Evolutionary conservation across 2,113 vertebrate species (phyloP).

Genomic region (Apaloderma vittatum): DNA sequence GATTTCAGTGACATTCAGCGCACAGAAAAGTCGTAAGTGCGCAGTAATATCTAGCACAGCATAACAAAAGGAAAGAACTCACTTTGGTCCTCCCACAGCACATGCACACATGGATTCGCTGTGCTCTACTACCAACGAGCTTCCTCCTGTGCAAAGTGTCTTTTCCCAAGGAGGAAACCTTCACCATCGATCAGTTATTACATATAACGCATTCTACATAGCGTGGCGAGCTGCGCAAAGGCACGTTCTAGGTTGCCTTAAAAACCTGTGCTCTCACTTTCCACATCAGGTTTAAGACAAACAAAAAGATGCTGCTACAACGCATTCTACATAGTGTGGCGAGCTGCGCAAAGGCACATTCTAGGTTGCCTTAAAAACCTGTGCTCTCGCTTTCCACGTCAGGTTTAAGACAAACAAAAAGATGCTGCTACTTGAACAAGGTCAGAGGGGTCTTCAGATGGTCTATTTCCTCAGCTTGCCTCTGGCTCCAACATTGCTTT

Average conservation of each 20-base stretch:
- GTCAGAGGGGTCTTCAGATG: constrained; percentile 54
- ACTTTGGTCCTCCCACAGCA: background rate
- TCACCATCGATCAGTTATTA: background rate
- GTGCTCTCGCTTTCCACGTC: background rate
- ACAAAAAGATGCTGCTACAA: constrained; percentile 58
- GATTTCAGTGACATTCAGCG: background rate
- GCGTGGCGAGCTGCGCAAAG: no score
- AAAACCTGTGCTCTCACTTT: no score
- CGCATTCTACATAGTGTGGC: background rate
- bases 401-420: constrained; percentile 72
- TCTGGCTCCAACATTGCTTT: constrained; percentile 69
- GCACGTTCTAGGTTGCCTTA: no score
- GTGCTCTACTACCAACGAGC: background rate
- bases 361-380: constrained; percentile 45
- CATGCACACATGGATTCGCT: background rate
- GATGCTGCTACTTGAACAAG: constrained; percentile 58
- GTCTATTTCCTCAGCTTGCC: constrained; percentile 66
- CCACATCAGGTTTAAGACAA: constrained; percentile 59
- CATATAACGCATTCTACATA: no score
- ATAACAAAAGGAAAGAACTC: background rate
- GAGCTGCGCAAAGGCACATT: constrained; percentile 21
- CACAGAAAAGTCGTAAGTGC: background rate
- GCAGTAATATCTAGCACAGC: background rate
- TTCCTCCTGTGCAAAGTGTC: background rate
- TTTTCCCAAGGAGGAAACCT: background rate